phyloP scores from a whole-genome alignment of 2,113 vertebrate genomes.

The Pitta sordida region DNA sequence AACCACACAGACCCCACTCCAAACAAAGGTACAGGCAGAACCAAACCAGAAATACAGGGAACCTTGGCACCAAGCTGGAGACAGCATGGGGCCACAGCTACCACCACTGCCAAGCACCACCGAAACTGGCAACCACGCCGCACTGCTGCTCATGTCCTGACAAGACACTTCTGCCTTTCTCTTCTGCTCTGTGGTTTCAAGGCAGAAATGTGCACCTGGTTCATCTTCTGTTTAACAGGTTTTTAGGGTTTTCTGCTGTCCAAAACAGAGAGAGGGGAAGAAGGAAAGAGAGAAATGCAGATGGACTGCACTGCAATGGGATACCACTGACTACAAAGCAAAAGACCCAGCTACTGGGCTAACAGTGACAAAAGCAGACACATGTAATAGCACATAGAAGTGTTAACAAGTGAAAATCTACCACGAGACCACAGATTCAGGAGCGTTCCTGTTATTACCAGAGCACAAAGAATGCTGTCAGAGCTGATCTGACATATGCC shows the following conservation, averaged over 20 bases:
- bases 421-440: not conserved
- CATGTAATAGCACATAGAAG: not conserved
- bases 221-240: not conserved
- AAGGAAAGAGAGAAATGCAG: not conserved
- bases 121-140: rapidly evolving
- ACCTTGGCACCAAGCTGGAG: not conserved
- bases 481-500: not conserved
- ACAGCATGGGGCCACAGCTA: not conserved
- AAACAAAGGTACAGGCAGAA: not conserved
- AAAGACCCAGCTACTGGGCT: not conserved
- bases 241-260: not conserved
- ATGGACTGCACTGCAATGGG: not conserved
- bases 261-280: not conserved
- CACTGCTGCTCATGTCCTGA: not conserved
- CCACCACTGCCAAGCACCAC: not conserved
- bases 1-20: not conserved
- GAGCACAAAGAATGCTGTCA: not conserved
- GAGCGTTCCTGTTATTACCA: not conserved
- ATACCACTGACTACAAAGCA: not conserved
- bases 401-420: not conserved
- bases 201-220: not conserved
- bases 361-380: not conserved
- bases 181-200: not conserved
- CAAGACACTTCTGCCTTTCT: not conserved
- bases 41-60: not conserved